A percentile compares a stretch with the other conserved stretches of the same genome.
Conservation (phyloP, 2,113 vertebrate genomes). For the Elephantulus edwardii region DNA sequence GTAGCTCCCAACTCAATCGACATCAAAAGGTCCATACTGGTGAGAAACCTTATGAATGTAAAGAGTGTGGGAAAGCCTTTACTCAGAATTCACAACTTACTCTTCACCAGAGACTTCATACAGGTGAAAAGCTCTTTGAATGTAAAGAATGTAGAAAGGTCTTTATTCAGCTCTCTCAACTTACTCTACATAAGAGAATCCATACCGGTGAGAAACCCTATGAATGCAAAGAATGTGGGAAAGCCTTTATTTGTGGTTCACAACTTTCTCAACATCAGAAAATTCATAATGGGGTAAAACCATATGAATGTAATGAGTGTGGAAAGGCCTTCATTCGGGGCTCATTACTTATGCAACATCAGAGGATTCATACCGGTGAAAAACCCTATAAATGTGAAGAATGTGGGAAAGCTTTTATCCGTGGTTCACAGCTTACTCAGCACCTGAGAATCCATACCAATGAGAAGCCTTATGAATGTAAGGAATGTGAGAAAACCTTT, state of each 20-base stretch:
- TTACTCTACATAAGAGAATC: conserved; percentile 75
- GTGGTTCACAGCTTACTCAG: conserved; percentile 76
- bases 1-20: conserved; percentile 86
- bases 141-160: conserved; percentile 91
- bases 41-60: conserved; percentile 91
- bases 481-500: conserved; percentile 76
- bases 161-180: conserved; percentile 82
- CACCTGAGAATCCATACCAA: conserved; percentile 77
- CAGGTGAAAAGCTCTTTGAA: conserved; percentile 88
- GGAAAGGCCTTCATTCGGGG: conserved; percentile 77
- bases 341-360: conserved; percentile 77
- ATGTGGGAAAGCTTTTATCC: conserved; percentile 77
- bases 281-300: conserved; percentile 78
- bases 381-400: conserved; percentile 77
- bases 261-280: conserved; percentile 78
- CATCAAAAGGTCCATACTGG: conserved; percentile 92
- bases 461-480: conserved; percentile 78
- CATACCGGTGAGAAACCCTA: conserved; percentile 78
- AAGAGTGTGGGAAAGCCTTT: conserved; percentile 89
- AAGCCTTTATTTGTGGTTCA: conserved; percentile 76
- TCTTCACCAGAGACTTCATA: conserved; percentile 92
- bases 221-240: conserved; percentile 77
- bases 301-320: conserved; percentile 77
- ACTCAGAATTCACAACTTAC: conserved; percentile 91
- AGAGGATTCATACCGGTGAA: conserved; percentile 77